phyloP scores from a whole-genome alignment of 2,113 vertebrate genomes.

The Cyprinodon tularosa region DNA sequence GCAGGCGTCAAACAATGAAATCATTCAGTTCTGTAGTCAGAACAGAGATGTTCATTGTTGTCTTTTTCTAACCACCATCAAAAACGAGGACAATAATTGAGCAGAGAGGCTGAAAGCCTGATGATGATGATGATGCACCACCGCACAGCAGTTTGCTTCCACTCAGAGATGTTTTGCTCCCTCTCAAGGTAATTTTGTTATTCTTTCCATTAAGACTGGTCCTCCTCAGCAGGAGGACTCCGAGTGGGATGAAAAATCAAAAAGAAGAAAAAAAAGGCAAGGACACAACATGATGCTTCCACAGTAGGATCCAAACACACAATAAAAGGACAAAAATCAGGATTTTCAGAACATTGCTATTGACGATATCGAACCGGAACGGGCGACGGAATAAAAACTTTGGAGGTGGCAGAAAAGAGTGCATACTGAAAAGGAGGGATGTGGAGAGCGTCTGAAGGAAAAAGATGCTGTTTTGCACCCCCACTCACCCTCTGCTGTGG shows the following conservation, averaged over 20 bases:
- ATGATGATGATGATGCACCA: conserved; percentile 4
- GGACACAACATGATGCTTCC: conserved; percentile 10
- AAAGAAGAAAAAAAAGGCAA: neutral
- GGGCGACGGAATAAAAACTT: neutral
- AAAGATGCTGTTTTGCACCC: conserved; percentile 45
- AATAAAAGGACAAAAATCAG: conserved; percentile 9
- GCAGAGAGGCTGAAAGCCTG: conserved; percentile 16
- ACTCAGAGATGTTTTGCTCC: conserved; percentile 21
- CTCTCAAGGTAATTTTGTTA: conserved; percentile 31
- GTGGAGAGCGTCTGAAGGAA: conserved; percentile 16
- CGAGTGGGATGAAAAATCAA: conserved; percentile 4
- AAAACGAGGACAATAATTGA: conserved; percentile 32
- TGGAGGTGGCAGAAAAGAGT: conserved; percentile 1
- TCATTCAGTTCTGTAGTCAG: neutral
- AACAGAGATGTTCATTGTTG: neutral
- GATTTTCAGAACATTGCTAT: conserved; percentile 12
- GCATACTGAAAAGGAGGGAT: conserved; percentile 12
- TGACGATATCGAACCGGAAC: conserved; percentile 20
- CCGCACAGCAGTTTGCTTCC: conserved; percentile 20
- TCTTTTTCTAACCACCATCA: neutral
- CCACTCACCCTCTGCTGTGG: conserved; percentile 32
- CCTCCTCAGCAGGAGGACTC: conserved; percentile 16
- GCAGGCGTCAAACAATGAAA: neutral
- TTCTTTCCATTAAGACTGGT: conserved; percentile 30
- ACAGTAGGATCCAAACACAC: conserved; percentile 17